Percentiles rank a stretch among this genome's conserved stretches.
Conservation (phyloP, 2,113 vertebrate genomes). For the Okapia johnstoni region DNA sequence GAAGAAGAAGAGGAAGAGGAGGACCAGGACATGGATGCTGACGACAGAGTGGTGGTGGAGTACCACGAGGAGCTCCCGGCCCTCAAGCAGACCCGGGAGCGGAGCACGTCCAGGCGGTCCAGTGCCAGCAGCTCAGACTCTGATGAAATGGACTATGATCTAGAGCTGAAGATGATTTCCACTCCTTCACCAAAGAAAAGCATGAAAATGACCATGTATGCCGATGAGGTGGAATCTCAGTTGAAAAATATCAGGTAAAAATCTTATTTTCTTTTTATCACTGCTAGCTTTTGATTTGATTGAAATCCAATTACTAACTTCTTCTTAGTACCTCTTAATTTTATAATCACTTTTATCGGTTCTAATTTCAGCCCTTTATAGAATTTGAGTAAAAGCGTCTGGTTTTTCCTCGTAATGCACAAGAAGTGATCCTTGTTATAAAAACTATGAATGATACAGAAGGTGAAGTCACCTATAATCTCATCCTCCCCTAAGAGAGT, state of each 20-base stretch:
- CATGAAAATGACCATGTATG: constrained; percentile 99
- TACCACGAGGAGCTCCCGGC: constrained; percentile 87
- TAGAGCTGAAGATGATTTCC: constrained; percentile 99
- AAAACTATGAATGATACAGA: neutral
- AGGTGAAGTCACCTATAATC: neutral
- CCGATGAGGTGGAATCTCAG: constrained; percentile 93
- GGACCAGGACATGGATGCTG: constrained; percentile 94
- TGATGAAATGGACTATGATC: constrained; percentile 98
- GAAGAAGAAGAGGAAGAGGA: constrained; percentile 91
- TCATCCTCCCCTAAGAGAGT: neutral
- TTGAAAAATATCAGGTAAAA: constrained; percentile 93
- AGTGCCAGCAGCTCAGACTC: constrained; percentile 90
- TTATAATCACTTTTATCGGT: neutral
- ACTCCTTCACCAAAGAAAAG: constrained; percentile 97
- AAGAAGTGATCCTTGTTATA: neutral
- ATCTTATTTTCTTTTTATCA: neutral
- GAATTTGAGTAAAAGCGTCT: neutral
- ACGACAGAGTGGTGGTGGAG: constrained; percentile 94
- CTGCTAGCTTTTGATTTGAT: constrained; percentile 31
- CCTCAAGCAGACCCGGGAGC: constrained; percentile 78
- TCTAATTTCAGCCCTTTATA: neutral
- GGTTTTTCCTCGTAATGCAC: neutral
- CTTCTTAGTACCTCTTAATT: neutral
- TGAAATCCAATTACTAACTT: neutral
- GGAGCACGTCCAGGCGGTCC: constrained; percentile 56